Conservation (phyloP, 2,797 vertebrate genomes). For the Ibycter americanus region DNA sequence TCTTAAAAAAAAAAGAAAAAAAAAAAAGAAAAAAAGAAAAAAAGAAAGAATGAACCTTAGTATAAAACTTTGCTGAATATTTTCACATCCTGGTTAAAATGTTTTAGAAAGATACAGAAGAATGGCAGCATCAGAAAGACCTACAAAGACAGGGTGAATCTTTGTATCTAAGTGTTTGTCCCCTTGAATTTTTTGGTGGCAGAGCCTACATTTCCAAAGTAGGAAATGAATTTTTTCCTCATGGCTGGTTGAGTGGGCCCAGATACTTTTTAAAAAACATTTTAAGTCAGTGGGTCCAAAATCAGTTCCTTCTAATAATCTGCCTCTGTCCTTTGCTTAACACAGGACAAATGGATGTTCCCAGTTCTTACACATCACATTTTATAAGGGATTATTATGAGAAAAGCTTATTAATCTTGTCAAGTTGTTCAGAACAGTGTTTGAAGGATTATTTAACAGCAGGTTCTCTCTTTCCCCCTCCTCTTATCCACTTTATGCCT, state of each 20-base stretch:
- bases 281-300: background rate
- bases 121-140: background rate
- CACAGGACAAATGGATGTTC: background rate
- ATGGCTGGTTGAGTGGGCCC: background rate
- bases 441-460: constrained; percentile 26
- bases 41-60: background rate
- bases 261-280: background rate
- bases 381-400: constrained; percentile 9
- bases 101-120: background rate
- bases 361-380: background rate
- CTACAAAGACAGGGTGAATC: background rate
- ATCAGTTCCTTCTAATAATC: background rate
- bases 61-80: background rate
- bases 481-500: background rate
- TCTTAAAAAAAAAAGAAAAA: background rate
- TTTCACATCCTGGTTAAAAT: background rate
- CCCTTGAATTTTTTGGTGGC: background rate
- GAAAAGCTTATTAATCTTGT: constrained; percentile 47
- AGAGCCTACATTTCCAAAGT: background rate
- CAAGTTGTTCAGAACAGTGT: background rate
- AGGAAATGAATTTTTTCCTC: background rate
- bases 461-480: background rate
- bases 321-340: background rate
- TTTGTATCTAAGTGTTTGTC: background rate
- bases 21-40: background rate